Conservation (phyloP, 1,140 invertebrate genomes). For the Luehdorfia chinensis region DNA sequence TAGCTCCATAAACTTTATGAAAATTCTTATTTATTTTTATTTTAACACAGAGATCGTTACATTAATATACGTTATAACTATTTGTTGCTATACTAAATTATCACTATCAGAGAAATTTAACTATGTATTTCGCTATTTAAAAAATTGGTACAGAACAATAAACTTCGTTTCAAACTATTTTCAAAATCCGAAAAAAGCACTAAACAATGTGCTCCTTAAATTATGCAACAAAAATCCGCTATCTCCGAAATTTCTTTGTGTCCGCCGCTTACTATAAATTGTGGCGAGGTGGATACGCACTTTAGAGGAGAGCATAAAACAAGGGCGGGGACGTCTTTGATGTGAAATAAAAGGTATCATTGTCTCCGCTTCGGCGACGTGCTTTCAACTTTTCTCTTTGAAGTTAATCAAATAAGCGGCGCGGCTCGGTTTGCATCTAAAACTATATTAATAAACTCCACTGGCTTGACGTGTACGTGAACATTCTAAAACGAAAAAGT, state of each 20-base stretch:
- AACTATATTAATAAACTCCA: slow-evolving; percentile 57
- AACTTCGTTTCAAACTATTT: not conserved
- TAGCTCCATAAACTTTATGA: no score
- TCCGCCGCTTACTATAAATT: slow-evolving; percentile 41
- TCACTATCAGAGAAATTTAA: no score
- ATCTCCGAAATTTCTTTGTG: slow-evolving; percentile 32
- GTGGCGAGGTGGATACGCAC: slow-evolving; percentile 22
- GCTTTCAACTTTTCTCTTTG: slow-evolving; percentile 70
- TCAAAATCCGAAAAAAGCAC: no score
- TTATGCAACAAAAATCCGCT: slow-evolving; percentile 34
- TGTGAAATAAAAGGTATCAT: slow-evolving; percentile 72
- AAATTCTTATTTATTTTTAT: no score
- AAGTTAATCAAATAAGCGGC: slow-evolving; percentile 69
- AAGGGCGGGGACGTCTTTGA: slow-evolving; percentile 57
- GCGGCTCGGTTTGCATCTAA: slow-evolving; percentile 54
- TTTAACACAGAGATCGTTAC: no score
- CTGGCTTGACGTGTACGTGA: slow-evolving; percentile 36
- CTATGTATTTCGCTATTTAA: no score
- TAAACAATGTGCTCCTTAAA: slow-evolving; percentile 31
- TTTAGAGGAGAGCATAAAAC: slow-evolving; percentile 41
- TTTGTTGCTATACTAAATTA: no score
- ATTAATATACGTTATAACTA: no score
- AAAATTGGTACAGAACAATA: no score
- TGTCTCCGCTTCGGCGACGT: slow-evolving; percentile 64
- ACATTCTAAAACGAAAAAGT: slow-evolving; percentile 52